Base-by-base conservation (phyloP, 2,888 invertebrate species). In the Masnerella sp. region DNA sequence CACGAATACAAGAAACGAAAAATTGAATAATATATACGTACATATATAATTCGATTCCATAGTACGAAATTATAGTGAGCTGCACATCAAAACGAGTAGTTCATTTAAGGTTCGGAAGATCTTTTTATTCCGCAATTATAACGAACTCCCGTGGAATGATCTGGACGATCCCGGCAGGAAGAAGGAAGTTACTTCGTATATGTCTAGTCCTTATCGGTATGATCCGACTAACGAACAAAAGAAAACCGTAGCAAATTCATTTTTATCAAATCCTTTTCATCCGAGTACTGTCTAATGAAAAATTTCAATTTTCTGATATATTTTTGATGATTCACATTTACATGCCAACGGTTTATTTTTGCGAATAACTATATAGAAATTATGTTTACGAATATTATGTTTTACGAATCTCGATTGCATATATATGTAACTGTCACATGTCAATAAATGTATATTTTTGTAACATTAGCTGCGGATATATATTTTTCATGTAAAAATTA, bases 181-280 rank as follows among this genome's bases (percentile, higher is more conserved):
- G 62, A 69, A 65, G 51, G 42, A 71, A 68, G 49, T 65, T 64
- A 61, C 56, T 43, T 73, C 73, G n/a, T n/a, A 75, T 77, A 78
- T 78, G 77, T 84, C 84, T 84, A 85, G 84, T 85, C 84, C 79
- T 78, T 81, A 78, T 81, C 74, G 58, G n/a, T n/a, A 80, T 80
- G 76, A 68, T 68, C 18, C 7, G 56, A 32, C n/a, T 51, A 59
- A 52, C 32, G 47, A 72, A 61, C 20, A 14, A 45, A 64, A 71
- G 54, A 49, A 58, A 59, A 71, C 25, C 11, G 5, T 11, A 18
- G 17, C 25, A 25, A n/a, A n/a, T n/a, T n/a, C n/a, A n/a, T n/a
- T n/a, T n/a, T n/a, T n/a, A n/a, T n/a, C n/a, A n/a, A n/a, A 43
- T 25, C 12, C 15, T 11, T 38, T 42, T 42, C 11, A 42, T 42